These are phyloP conservation scores for Sicus ferrugineus DNA, from an alignment of 2,888 invertebrate species.

Conservation along the genomic window DNA sequence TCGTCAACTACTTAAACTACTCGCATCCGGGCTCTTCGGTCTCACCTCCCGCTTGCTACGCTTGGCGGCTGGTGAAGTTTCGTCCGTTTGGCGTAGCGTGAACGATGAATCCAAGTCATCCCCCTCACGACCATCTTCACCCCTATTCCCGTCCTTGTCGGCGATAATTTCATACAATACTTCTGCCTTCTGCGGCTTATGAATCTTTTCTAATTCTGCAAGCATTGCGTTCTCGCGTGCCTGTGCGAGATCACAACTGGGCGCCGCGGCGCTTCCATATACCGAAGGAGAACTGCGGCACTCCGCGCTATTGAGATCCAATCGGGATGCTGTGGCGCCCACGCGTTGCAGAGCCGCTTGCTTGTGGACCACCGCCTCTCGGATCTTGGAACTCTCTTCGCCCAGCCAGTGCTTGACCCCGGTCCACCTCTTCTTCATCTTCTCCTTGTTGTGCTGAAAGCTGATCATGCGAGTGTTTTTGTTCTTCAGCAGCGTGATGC, in stretches of 20 bases:
- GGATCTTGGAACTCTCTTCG: constrained; percentile 59
- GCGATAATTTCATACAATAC: not conserved
- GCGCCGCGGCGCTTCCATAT: constrained; percentile 35
- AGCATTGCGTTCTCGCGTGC: constrained; percentile 36
- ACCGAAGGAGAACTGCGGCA: constrained; percentile 41
- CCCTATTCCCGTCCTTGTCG: constrained; percentile 41
- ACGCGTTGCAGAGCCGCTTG: constrained; percentile 61
- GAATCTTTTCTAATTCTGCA: too few species aligned
- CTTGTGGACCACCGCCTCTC: constrained; percentile 60
- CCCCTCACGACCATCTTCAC: constrained; percentile 42
- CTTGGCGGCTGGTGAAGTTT: constrained; percentile 54
- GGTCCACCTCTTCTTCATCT: constrained; percentile 62
- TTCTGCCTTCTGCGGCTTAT: constrained; percentile 21
- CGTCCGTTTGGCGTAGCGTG: constrained; percentile 50
- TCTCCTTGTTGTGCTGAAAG: constrained; percentile 61
- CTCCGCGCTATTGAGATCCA: constrained; percentile 48
- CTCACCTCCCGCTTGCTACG: constrained; percentile 56
- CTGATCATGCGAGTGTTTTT: constrained; percentile 60
- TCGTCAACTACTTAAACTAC: not conserved
- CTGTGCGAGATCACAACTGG: constrained; percentile 25
- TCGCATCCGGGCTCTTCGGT: too few species aligned
- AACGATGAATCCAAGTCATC: constrained; percentile 50
- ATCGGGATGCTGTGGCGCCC: constrained; percentile 50
- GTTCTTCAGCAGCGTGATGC: constrained; percentile 62
- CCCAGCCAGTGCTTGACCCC: constrained; percentile 64